A percentile compares a stretch with the other conserved stretches of the same genome.
Evolutionary conservation across 1,140 invertebrate species (phyloP).

Genomic region (Drosophila mojavensis): DNA sequence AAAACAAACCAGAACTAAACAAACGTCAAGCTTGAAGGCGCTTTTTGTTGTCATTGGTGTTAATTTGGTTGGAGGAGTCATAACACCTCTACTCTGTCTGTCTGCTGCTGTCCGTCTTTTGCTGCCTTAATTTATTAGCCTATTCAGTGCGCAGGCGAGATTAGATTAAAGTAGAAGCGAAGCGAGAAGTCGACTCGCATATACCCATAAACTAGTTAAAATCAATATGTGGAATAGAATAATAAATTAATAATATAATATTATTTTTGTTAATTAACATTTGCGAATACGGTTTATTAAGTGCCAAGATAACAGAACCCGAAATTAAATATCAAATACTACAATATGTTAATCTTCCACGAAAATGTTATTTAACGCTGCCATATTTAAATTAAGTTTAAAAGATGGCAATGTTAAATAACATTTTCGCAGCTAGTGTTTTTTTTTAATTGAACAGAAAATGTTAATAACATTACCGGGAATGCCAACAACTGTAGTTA

Average conservation of each 20-base stretch:
- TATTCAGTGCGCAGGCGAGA: conserved; percentile 14
- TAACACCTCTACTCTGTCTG: conserved; percentile 5
- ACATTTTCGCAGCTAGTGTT: not conserved
- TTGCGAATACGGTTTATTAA: too few relatives aligned
- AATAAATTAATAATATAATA: too few relatives aligned
- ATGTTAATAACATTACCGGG: not conserved
- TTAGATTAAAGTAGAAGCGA: conserved; percentile 20
- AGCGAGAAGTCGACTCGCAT: not conserved
- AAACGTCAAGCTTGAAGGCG: conserved; percentile 32
- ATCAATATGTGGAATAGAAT: too few relatives aligned
- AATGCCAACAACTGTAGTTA: not conserved
- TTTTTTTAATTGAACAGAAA: not conserved
- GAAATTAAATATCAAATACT: not conserved
- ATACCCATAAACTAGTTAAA: not conserved
- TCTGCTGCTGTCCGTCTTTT: not conserved
- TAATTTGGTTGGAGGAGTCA: conserved; percentile 38
- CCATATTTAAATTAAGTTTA: too few relatives aligned
- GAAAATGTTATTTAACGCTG: not conserved
- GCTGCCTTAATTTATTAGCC: conserved; percentile 35
- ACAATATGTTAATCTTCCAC: not conserved
- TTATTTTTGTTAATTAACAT: too few relatives aligned
- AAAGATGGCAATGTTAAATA: too few relatives aligned
- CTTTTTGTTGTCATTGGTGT: conserved; percentile 30
- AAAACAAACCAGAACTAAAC: conserved; percentile 26
- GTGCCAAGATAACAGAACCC: not conserved